Evolutionary conservation across 1,140 invertebrate species (phyloP), one percentile per base, ranked within the genome.

Genomic region (Orius insidiosus): DNA sequence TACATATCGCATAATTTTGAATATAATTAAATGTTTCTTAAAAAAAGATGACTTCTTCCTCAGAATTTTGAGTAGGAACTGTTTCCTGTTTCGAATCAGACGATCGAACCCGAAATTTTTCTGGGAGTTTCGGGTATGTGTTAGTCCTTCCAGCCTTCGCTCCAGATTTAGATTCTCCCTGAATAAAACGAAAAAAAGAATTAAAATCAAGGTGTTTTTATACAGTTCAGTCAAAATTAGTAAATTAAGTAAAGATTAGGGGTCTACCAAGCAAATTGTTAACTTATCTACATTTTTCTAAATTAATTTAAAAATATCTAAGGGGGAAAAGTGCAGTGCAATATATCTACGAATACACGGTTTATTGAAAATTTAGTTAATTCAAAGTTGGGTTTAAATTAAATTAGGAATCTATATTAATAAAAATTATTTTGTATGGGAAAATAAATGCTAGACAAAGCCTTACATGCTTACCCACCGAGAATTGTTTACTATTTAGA

Each of bases 81-180:
- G 46, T 54, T 14, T 47, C 52, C 42, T 60, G 60, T 30, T 47
- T 51, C 10, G 49, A 47, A 14, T 68, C 67, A 7, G 66, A 63
- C 2, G 63, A 66, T 3, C 68, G 63, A 31, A 71, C 65, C 32
- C 70, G 66, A 56, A 71, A 75, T 53, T 72, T 71, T 37, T 75
- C 72, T 13, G 71, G 71, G 11, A 74, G 54, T 57, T 74, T 74
- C 5, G 71, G 72, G 57, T 73, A 74, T 1, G 71, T 60, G 31
- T 59, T 56, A 11, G 57, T 60, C 36, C 56, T 48, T 7, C 54
- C 57, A 19, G 57, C 55, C 43, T 56, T 56, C 11, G 0, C 49
- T 43, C 6, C 50, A 47, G n/a, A 39, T 44, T 46, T 50, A 19
- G 41, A 48, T 33, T 48, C 41, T 14, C 32, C 24, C 24, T 24